Conservation (phyloP, 2,888 invertebrate genomes). For the Heliconius ethilla region DNA sequence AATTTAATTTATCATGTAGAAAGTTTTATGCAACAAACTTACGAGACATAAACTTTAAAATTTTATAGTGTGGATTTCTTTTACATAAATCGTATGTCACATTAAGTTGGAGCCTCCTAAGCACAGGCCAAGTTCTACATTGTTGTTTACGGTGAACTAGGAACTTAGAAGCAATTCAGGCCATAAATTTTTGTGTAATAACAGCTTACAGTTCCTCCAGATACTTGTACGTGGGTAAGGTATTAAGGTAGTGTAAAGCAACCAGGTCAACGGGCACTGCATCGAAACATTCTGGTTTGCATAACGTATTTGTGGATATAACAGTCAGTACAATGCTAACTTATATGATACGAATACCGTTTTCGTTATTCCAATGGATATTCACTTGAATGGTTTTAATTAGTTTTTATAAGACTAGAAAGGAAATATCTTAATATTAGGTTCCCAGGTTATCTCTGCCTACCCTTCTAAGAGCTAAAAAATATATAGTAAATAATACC, state of each 20-base stretch:
- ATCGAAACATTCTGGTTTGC: slow-evolving; percentile 23
- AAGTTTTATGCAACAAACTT: slow-evolving; percentile 51
- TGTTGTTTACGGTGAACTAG: slow-evolving; percentile 78
- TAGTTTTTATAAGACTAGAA: not conserved
- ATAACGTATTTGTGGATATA: slow-evolving; percentile 9
- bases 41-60: slow-evolving; percentile 64
- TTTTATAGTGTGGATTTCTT: slow-evolving; percentile 67
- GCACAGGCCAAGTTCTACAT: slow-evolving; percentile 76
- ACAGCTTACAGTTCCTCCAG: slow-evolving; percentile 77
- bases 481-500: too few relatives aligned
- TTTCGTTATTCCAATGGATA: slow-evolving; percentile 1
- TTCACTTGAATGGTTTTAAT: not conserved
- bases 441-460: not conserved
- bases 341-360: not conserved
- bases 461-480: too few relatives aligned
- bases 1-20: slow-evolving; percentile 36
- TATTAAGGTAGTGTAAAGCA: slow-evolving; percentile 60
- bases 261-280: slow-evolving; percentile 23
- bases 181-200: slow-evolving; percentile 79
- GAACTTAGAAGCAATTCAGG: slow-evolving; percentile 75
- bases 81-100: slow-evolving; percentile 62
- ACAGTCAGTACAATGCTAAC: not conserved
- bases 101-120: slow-evolving; percentile 64
- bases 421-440: not conserved
- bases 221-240: slow-evolving; percentile 73